Evolutionary conservation across 2,797 vertebrate species (phyloP), one percentile per base, ranked within the genome.

Genomic region (Centropyge bicolor): DNA sequence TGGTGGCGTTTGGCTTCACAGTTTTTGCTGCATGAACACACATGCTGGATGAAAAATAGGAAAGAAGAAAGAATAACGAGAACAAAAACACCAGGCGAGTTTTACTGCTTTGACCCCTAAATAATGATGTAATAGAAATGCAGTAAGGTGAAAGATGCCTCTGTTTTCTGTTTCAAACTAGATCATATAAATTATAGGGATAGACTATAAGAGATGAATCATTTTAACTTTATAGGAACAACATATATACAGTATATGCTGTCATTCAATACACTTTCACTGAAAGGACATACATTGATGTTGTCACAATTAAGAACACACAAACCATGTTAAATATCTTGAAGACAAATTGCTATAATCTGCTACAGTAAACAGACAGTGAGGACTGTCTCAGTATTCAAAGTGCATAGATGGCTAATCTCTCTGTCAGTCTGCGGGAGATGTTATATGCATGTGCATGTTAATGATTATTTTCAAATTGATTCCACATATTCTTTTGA

Each of bases 401-500:
- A 54, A 49, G 51, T 60, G 1, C 45, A 63, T 17, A 20, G 14
- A 84, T 56, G 72, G 51, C 59, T 84, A 74, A 93, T 90, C 66
- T 66, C 17, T 73, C 59, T 55, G 69, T 76, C 66, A 78, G 79
- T 82, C 78, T 80, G 59, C 66, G 40, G 38, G 59, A 82, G 67
- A 85, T 51, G 27, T 79, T 79, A 85, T 83, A 82, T 80, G 78
- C 59, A 91, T 87, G 79, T 60, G 80, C 69, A 59, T 78, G 43
- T 59, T 84, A 85, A 83, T 81, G 62, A 83, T 85, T 66, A 76
- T 86, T 85, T 85, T 83, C 76, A 80, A 91, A 92, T 85, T 86
- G 80, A 94, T 93, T 90, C 80, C 83, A 92, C 92, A 89, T 96
- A 95, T 96, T 96, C 94, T 96, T 94, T 92, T 90, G 94, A 94